Evolutionary conservation across 2,888 invertebrate genomes (phyloP).

Genomic region (Clostera curtula): DNA sequence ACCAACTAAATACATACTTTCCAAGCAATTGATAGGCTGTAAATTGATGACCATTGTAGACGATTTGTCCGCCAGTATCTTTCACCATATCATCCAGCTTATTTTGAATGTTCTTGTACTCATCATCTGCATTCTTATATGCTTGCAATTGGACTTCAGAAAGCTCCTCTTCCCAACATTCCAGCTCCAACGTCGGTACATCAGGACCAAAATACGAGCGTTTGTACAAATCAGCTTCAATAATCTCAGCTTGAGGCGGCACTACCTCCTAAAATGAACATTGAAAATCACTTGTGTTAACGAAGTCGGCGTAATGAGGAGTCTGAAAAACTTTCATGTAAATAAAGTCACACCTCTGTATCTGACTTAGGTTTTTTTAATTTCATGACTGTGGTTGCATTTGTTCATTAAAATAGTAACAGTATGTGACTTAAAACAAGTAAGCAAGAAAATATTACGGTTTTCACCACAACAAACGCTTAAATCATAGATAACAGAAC

Average conservation of each 20-base stretch:
- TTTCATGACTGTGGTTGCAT: slow-evolving; percentile 36
- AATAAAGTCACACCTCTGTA: slow-evolving; percentile 36
- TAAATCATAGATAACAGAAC: too few species aligned
- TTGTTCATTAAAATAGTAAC: background rate
- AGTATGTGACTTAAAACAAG: background rate
- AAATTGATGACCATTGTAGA: slow-evolving; percentile 79
- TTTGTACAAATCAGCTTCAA: slow-evolving; percentile 64
- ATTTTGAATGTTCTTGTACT: slow-evolving; percentile 78
- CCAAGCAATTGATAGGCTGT: slow-evolving; percentile 78
- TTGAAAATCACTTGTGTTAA: background rate
- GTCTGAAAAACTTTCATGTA: background rate
- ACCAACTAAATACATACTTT: too few species aligned
- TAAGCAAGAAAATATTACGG: background rate
- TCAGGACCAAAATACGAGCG: slow-evolving; percentile 69
- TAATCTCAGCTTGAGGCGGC: slow-evolving; percentile 62
- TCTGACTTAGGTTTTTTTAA: slow-evolving; percentile 53
- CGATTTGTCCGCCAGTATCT: slow-evolving; percentile 76
- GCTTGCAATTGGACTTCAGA: slow-evolving; percentile 78
- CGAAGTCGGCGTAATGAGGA: too few species aligned
- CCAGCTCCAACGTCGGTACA: slow-evolving; percentile 76
- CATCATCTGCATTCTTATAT: slow-evolving; percentile 77
- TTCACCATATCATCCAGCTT: slow-evolving; percentile 76
- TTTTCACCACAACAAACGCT: too few species aligned
- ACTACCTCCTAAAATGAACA: slow-evolving; percentile 35
- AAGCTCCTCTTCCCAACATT: slow-evolving; percentile 83